Evolutionary conservation across 2,888 invertebrate genomes (phyloP).

Genomic region (Nomada fucata): DNA sequence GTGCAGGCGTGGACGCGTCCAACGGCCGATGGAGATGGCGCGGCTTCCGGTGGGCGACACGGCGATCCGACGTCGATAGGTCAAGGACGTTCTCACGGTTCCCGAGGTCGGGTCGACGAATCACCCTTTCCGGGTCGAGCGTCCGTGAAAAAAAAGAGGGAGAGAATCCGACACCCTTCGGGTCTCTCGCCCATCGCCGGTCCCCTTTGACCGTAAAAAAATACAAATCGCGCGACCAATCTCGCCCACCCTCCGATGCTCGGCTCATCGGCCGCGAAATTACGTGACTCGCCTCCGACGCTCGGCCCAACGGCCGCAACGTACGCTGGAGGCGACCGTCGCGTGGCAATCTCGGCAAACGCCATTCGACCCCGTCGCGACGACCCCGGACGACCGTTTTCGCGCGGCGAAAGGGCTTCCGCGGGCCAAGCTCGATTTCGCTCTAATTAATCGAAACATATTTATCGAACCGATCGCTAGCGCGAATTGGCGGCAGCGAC

Average conservation of each 20-base stretch:
- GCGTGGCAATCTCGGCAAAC: constrained; percentile 15
- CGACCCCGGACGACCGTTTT: background rate
- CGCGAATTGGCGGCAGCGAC: constrained; percentile 49
- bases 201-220: constrained; percentile 75
- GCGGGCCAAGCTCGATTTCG: constrained; percentile 54
- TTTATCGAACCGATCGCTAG: constrained; percentile 54
- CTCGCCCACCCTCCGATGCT: constrained; percentile 56
- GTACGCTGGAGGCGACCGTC: constrained; percentile 34
- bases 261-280: constrained; percentile 63
- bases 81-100: constrained; percentile 82
- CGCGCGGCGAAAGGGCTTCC: constrained; percentile 38
- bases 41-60: constrained; percentile 73
- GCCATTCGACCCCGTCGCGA: constrained; percentile 34
- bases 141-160: constrained; percentile 76
- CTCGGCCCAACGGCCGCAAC: constrained; percentile 40
- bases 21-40: constrained; percentile 12
- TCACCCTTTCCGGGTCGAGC: constrained; percentile 82
- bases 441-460: constrained; percentile 56
- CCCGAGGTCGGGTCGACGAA: constrained; percentile 83
- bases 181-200: constrained; percentile 72
- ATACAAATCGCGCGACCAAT: constrained; percentile 68
- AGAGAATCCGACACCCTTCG: constrained; percentile 63
- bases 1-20: background rate
- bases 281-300: constrained; percentile 66
- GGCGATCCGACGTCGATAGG: constrained; percentile 82